Conservation (phyloP, 2,888 invertebrate species). For the Monochamus alternatus region DNA sequence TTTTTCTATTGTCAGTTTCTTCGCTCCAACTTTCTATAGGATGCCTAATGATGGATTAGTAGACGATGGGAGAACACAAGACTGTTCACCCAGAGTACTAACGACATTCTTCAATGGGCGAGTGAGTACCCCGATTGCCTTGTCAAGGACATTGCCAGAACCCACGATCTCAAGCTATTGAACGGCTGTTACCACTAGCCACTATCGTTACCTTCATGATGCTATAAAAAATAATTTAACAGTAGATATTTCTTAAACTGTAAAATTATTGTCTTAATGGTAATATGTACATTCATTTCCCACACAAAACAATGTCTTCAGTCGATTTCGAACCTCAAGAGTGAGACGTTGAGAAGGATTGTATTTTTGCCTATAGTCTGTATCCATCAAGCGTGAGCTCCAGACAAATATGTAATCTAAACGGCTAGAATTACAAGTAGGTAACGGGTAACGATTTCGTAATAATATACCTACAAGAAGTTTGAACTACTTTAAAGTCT, state of each 20-base stretch:
- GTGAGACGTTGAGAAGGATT: too few species aligned
- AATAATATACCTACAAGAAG: not conserved
- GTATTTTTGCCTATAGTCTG: not conserved
- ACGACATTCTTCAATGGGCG: conserved; percentile 5
- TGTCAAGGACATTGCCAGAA: conserved; percentile 3
- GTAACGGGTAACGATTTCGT: conserved; percentile 9
- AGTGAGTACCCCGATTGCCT: conserved; percentile 9
- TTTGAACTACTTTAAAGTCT: not conserved
- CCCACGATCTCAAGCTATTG: not conserved
- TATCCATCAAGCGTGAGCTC: conserved; percentile 6
- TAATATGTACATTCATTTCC: too few species aligned
- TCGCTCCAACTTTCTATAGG: too few species aligned
- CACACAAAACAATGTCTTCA: too few species aligned
- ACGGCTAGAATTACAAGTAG: conserved; percentile 6
- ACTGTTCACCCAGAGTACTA: not conserved
- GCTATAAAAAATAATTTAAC: too few species aligned
- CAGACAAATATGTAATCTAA: conserved; percentile 3
- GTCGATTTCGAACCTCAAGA: too few species aligned
- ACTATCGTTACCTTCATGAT: too few species aligned
- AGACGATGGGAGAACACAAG: not conserved
- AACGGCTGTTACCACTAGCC: too few species aligned
- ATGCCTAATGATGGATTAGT: not conserved
- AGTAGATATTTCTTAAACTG: too few species aligned
- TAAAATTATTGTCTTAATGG: too few species aligned
- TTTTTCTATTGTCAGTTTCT: too few species aligned